phyloP scores from a whole-genome alignment of 1,140 invertebrate species.

The Orius insidiosus region DNA sequence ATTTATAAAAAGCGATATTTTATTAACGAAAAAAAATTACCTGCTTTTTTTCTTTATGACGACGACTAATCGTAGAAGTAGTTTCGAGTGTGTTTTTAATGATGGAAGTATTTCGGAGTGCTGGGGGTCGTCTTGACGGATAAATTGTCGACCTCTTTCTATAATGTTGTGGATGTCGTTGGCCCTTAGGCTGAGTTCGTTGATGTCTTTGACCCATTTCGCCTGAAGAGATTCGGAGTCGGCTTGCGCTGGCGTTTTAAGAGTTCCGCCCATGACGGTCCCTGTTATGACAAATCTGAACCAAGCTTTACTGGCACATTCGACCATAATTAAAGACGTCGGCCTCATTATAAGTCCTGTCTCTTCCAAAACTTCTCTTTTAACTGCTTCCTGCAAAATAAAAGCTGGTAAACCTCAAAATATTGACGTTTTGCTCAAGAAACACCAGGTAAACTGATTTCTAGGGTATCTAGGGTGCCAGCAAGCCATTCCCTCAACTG shows the following conservation, averaged over 20 bases:
- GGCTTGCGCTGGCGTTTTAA: slow-evolving; percentile 77
- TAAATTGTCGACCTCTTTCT: slow-evolving; percentile 40
- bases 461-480: too few relatives aligned
- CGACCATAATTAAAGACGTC: slow-evolving; percentile 67
- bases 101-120: slow-evolving; percentile 54
- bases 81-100: slow-evolving; percentile 43
- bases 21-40: slow-evolving; percentile 29
- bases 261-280: slow-evolving; percentile 52
- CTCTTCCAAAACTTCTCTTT: slow-evolving; percentile 87
- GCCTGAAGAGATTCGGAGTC: slow-evolving; percentile 88
- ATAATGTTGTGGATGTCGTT: slow-evolving; percentile 69
- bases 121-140: slow-evolving; percentile 31
- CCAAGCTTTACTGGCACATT: slow-evolving; percentile 57
- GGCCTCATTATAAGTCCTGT: slow-evolving; percentile 76
- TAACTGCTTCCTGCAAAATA: slow-evolving; percentile 59
- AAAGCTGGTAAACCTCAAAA: too few relatives aligned
- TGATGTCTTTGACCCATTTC: slow-evolving; percentile 64
- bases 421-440: too few relatives aligned
- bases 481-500: too few relatives aligned
- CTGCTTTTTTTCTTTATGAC: slow-evolving; percentile 65
- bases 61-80: slow-evolving; percentile 59
- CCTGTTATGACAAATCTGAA: slow-evolving; percentile 40
- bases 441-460: too few relatives aligned
- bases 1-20: slow-evolving; percentile 9
- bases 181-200: slow-evolving; percentile 56